A percentile compares a stretch with the other conserved stretches of the same genome.
Evolutionary conservation across 2,797 vertebrate species (phyloP).

Genomic region (Mus spretus): DNA sequence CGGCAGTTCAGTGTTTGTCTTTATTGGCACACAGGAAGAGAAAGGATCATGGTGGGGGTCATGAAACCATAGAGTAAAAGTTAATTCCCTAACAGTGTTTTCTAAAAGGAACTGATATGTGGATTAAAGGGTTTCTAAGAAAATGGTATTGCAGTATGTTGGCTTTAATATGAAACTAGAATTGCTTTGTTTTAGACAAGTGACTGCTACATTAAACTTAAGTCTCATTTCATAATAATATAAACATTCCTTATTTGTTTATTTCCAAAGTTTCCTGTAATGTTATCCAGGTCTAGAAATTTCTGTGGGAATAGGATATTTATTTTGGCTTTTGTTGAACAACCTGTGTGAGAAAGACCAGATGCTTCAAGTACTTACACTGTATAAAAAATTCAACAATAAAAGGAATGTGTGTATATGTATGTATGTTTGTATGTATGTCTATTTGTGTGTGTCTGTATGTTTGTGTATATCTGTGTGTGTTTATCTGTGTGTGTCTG

Average conservation of each 20-base stretch:
- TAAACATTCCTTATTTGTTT: slow-evolving; percentile 24
- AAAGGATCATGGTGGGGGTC: neutral
- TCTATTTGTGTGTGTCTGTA: neutral
- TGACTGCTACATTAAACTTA: slow-evolving; percentile 37
- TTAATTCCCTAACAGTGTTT: slow-evolving; percentile 14
- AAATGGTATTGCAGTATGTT: slow-evolving; percentile 23
- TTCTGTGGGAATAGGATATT: slow-evolving; percentile 5
- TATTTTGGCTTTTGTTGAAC: slow-evolving; percentile 45
- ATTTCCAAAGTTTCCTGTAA: slow-evolving; percentile 41
- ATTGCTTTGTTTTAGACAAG: neutral
- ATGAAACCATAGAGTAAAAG: slow-evolving; percentile 1
- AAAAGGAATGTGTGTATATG: neutral
- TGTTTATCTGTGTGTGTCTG: neutral
- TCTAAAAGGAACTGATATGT: neutral
- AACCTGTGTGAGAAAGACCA: slow-evolving; percentile 53
- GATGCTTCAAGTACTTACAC: neutral
- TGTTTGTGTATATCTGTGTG: neutral
- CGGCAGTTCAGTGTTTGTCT: neutral
- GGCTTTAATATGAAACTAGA: slow-evolving; percentile 12
- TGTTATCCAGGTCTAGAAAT: slow-evolving; percentile 18
- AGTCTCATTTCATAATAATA: slow-evolving; percentile 45
- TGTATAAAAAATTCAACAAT: neutral
- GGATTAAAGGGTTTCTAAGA: neutral
- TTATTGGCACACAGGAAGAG: neutral
- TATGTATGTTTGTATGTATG: too few relatives aligned